Percentiles rank a stretch among this genome's conserved stretches.
These are phyloP conservation scores for Cynaeus angustus DNA, from an alignment of 2,888 invertebrate species.

Conservation along the genomic window DNA sequence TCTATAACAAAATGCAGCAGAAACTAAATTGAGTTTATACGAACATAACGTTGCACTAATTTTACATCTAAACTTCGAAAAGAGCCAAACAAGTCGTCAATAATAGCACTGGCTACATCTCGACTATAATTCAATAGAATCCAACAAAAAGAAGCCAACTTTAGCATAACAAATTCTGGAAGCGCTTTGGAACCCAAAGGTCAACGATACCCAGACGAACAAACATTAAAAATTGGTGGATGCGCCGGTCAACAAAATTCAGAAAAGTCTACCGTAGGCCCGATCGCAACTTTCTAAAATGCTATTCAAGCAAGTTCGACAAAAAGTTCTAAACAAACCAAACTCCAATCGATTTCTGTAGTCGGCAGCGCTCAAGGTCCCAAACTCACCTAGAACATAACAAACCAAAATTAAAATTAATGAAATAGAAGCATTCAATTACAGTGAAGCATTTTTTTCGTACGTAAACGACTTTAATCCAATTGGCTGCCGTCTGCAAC, in stretches of 20 bases:
- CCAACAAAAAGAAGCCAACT: conserved; percentile 35
- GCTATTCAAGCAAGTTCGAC: conserved; percentile 31
- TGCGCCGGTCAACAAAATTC: no score
- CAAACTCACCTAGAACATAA: conserved; percentile 41
- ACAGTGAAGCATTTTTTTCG: conserved; percentile 48
- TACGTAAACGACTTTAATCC: conserved; percentile 52
- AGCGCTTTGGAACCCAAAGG: no score
- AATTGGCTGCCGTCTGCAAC: conserved; percentile 57
- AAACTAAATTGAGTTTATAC: background rate
- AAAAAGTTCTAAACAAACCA: conserved; percentile 46
- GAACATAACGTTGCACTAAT: conserved; percentile 3
- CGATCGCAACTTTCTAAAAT: conserved; percentile 33
- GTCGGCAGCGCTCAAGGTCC: background rate
- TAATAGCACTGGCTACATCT: conserved; percentile 22
- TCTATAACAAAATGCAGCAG: no score
- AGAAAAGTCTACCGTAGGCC: conserved; percentile 1
- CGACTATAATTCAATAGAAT: conserved; percentile 29
- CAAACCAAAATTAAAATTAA: conserved; percentile 27
- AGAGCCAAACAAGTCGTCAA: conserved; percentile 29
- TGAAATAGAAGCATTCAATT: conserved; percentile 52
- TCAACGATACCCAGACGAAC: no score
- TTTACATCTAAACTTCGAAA: conserved; percentile 22
- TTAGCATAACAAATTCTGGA: no score
- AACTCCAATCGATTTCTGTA: conserved; percentile 39
- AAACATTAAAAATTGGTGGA: no score